These are phyloP conservation scores for Hymenopus coronatus DNA, from an alignment of 2,888 invertebrate genomes.

Conservation along the genomic window DNA sequence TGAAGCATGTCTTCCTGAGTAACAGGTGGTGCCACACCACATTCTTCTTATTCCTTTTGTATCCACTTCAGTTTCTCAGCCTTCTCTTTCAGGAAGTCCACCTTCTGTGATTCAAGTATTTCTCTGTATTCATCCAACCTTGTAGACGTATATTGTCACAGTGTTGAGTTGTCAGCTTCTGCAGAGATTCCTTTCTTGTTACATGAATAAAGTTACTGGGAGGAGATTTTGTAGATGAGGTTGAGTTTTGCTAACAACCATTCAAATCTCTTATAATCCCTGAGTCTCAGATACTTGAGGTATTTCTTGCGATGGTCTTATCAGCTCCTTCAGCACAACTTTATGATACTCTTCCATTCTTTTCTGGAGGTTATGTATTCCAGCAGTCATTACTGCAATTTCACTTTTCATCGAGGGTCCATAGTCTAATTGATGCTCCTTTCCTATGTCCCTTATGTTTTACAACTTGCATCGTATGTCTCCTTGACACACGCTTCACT, in stretches of 20 bases:
- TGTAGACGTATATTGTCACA: conserved; percentile 65
- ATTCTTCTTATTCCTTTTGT: conserved; percentile 68
- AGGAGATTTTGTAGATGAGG: conserved; percentile 70
- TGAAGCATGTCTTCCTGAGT: conserved; percentile 61
- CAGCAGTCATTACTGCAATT: conserved; percentile 62
- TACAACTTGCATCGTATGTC: conserved; percentile 52
- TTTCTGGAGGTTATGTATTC: conserved; percentile 68
- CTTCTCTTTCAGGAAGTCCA: conserved; percentile 70
- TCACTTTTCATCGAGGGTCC: conserved; percentile 59
- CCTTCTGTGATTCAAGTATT: conserved; percentile 68
- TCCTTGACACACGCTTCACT: conserved; percentile 65
- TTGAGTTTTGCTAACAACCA: conserved; percentile 82
- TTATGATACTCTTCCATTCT: conserved; percentile 60
- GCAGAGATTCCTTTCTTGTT: conserved; percentile 69
- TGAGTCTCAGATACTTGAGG: conserved; percentile 65
- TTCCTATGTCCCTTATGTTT: conserved; percentile 58
- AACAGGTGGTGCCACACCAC: conserved; percentile 63
- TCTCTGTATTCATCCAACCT: conserved; percentile 64
- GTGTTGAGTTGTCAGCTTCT: conserved; percentile 66
- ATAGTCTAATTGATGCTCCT: conserved; percentile 66
- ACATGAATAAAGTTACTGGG: conserved; percentile 58
- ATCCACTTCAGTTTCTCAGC: conserved; percentile 68
- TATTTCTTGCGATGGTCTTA: conserved; percentile 76
- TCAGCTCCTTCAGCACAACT: conserved; percentile 63
- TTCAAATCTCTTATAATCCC: conserved; percentile 84